Conservation (phyloP, 2,797 vertebrate genomes). For the Setipinna tenuifilis region DNA sequence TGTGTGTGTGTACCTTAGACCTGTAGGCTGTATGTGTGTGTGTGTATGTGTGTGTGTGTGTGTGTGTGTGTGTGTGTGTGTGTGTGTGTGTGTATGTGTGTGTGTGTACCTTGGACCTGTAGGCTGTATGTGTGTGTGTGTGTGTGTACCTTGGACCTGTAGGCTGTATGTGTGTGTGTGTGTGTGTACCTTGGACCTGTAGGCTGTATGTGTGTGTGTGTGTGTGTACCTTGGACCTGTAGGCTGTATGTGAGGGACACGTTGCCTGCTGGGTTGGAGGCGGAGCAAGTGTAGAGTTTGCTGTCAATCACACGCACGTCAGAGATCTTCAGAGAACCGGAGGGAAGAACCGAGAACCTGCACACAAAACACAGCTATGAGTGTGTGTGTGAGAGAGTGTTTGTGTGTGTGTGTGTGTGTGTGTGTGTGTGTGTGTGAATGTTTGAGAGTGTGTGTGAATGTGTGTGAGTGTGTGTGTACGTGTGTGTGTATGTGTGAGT, state of each 20-base stretch:
- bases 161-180: not conserved
- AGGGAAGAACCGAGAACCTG: slow-evolving; percentile 82
- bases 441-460: not conserved
- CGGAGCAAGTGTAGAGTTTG: slow-evolving; percentile 86
- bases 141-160: not conserved
- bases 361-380: slow-evolving; percentile 25
- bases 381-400: not conserved
- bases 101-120: slow-evolving; percentile 80
- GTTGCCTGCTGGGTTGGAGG: slow-evolving; percentile 82
- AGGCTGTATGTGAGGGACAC: slow-evolving; percentile 81
- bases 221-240: slow-evolving; percentile 81
- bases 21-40: not conserved
- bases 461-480: not conserved
- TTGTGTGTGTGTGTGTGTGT: not conserved
- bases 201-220: not conserved
- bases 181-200: not conserved
- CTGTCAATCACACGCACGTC: slow-evolving; percentile 79
- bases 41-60: slow-evolving; percentile 11
- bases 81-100: not conserved
- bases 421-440: not conserved
- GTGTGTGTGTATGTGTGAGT: not conserved
- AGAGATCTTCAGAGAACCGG: slow-evolving; percentile 83
- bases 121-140: slow-evolving; percentile 73
- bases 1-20: not conserved
- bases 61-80: slow-evolving; percentile 8